A percentile compares a stretch with the other conserved stretches of the same genome.
Conservation (phyloP, 2,888 invertebrate species). For the Philhelius pedissequus region DNA sequence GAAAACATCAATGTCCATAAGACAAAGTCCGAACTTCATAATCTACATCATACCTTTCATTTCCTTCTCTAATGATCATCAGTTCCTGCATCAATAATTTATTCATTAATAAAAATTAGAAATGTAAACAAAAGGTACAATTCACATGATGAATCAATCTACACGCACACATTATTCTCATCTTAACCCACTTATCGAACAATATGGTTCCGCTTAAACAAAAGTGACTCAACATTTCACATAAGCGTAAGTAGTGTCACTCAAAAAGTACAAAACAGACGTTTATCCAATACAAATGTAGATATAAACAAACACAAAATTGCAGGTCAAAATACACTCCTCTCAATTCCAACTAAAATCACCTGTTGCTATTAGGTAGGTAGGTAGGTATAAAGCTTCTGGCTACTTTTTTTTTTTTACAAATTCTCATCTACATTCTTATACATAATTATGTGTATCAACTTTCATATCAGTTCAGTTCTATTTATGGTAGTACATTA, state of each 20-base stretch:
- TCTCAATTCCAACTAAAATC: not conserved
- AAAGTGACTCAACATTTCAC: not conserved
- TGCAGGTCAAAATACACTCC: not conserved
- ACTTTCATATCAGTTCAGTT: not conserved
- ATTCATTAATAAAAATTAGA: not conserved
- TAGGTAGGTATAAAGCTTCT: no score
- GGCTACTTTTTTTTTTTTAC: no score
- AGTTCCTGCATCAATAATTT: no score
- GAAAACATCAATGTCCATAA: no score
- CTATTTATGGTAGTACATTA: no score
- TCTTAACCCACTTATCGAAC: not conserved
- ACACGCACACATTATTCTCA: not conserved
- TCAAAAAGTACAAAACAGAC: not conserved
- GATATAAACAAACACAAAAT: not conserved
- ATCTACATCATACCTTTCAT: not conserved
- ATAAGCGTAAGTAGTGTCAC: not conserved
- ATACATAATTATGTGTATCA: no score
- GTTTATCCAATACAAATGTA: not conserved
- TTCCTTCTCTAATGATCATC: not conserved
- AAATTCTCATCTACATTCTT: no score
- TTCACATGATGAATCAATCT: not conserved
- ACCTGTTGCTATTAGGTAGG: not conserved
- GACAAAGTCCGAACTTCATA: not conserved
- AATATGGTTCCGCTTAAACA: not conserved
- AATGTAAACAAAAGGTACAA: not conserved